These are phyloP conservation scores for Tetragonula carbonaria DNA, from an alignment of 2,888 invertebrate species.

Conservation along the genomic window DNA sequence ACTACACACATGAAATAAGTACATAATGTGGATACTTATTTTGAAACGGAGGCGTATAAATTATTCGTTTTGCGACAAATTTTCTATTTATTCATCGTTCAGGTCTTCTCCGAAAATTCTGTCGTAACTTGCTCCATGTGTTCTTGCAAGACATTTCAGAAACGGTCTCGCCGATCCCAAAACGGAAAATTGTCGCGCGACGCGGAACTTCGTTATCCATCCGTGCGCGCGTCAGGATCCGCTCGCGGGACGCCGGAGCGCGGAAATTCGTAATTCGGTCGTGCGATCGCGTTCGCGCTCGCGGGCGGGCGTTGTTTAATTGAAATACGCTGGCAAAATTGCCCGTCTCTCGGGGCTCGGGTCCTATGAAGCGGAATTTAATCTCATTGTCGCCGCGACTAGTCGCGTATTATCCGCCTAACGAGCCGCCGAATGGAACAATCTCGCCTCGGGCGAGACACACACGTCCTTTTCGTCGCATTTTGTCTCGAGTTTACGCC, in stretches of 20 bases:
- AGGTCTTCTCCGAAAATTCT: background rate
- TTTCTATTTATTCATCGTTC: background rate
- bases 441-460: constrained; percentile 34
- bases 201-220: constrained; percentile 25
- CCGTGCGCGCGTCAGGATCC: background rate
- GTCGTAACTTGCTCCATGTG: background rate
- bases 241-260: background rate
- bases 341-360: background rate
- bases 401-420: constrained; percentile 32
- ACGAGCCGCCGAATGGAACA: constrained; percentile 46
- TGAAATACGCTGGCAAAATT: constrained; percentile 52
- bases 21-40: no score
- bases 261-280: constrained; percentile 30
- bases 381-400: constrained; percentile 37
- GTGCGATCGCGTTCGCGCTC: background rate
- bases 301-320: constrained; percentile 36
- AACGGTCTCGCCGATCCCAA: background rate
- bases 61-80: no score
- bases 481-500: background rate
- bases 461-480: background rate
- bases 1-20: no score
- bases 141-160: background rate
- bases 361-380: constrained; percentile 41
- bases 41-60: no score
- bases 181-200: constrained; percentile 1